phyloP scores from a whole-genome alignment of 2,888 invertebrate species.

The Eledona agricola region DNA sequence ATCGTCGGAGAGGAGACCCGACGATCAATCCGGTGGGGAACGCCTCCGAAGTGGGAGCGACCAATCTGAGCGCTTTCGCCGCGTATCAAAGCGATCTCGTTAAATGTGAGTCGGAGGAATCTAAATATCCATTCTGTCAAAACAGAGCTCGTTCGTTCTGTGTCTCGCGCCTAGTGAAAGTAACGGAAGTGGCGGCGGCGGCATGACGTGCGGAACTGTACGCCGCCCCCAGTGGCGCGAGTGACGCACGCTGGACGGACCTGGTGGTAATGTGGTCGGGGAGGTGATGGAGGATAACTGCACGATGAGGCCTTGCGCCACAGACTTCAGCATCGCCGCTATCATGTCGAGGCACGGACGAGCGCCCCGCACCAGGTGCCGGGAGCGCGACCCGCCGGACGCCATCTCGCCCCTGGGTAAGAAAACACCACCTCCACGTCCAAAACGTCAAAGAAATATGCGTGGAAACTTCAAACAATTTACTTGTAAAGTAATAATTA shows the following conservation, averaged over 20 bases:
- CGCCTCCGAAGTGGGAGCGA: conserved; percentile 64
- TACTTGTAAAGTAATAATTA: too few relatives aligned
- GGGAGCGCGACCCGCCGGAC: conserved; percentile 58
- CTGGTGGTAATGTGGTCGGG: conserved; percentile 44
- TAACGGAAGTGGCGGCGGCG: conserved; percentile 43
- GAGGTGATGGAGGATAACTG: conserved; percentile 71
- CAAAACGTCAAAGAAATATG: too few relatives aligned
- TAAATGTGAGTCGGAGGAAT: conserved; percentile 61
- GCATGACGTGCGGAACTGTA: conserved; percentile 21
- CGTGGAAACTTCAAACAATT: too few relatives aligned
- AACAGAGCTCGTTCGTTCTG: conserved; percentile 62
- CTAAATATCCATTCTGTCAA: conserved; percentile 64
- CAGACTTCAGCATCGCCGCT: conserved; percentile 95
- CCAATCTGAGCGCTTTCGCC: conserved; percentile 63
- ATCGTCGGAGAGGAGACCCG: conserved; percentile 44
- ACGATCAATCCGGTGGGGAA: conserved; percentile 66
- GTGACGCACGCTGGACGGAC: conserved; percentile 19
- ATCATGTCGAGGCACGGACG: conserved; percentile 85
- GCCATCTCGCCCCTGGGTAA: conserved; percentile 61
- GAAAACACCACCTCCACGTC: too few relatives aligned
- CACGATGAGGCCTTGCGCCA: conserved; percentile 82
- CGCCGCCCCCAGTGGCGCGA: conserved; percentile 16
- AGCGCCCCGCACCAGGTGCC: conserved; percentile 69
- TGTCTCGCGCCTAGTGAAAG: conserved; percentile 41
- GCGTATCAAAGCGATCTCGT: conserved; percentile 61